These are phyloP conservation scores for Nesidiocoris tenuis DNA, from an alignment of 2,888 invertebrate species.

Conservation along the genomic window DNA sequence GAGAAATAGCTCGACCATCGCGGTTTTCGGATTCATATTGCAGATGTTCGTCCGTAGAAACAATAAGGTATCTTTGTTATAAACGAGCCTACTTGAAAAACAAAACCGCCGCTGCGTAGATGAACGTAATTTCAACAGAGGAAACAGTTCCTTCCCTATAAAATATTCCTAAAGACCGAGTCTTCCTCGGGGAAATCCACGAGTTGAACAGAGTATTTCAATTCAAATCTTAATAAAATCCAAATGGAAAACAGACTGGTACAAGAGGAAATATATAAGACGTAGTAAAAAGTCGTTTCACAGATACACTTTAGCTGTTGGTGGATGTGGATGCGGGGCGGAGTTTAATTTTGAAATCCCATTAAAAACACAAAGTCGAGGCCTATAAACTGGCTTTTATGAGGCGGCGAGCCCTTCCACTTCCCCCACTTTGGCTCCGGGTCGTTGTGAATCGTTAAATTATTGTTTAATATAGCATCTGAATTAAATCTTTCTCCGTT, in stretches of 20 bases:
- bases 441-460: slow-evolving; percentile 41
- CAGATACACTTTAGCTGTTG: slow-evolving; percentile 18
- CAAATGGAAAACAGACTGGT: background rate
- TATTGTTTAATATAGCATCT: slow-evolving; percentile 43
- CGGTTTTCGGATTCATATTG: too few relatives aligned
- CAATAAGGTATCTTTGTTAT: too few relatives aligned
- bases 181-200: too few relatives aligned
- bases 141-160: too few relatives aligned
- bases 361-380: slow-evolving; percentile 44
- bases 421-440: background rate
- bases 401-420: slow-evolving; percentile 3
- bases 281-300: slow-evolving; percentile 20
- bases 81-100: too few relatives aligned
- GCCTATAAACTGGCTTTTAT: slow-evolving; percentile 39
- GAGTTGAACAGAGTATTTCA: background rate
- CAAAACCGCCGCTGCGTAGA: too few relatives aligned
- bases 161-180: too few relatives aligned
- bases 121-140: too few relatives aligned
- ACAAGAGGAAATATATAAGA: slow-evolving; percentile 34
- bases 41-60: too few relatives aligned
- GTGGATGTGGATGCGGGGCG: slow-evolving; percentile 10
- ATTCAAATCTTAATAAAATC: background rate
- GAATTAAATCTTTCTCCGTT: slow-evolving; percentile 37
- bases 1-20: too few relatives aligned
- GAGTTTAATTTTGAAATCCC: slow-evolving; percentile 43